A percentile compares a stretch with the other conserved stretches of the same genome.
Evolutionary conservation across 2,888 invertebrate genomes (phyloP).

Genomic region (Abscondita cerata): DNA sequence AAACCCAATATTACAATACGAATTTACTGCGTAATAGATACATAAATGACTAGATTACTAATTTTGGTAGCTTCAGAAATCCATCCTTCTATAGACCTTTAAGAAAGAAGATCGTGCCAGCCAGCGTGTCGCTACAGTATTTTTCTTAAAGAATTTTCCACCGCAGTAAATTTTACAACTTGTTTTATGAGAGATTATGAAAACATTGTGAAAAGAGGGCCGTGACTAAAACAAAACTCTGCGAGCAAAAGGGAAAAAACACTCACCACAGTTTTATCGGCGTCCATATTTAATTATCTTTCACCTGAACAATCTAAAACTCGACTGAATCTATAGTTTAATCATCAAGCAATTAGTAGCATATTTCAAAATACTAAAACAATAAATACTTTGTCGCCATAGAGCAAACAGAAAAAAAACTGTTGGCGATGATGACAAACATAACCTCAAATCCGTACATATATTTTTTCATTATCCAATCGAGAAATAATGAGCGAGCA

Average conservation of each 20-base stretch:
- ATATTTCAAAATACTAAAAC: constrained; percentile 34
- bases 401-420: constrained; percentile 30
- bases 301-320: constrained; percentile 25
- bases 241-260: not conserved
- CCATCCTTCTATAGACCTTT: too few relatives aligned
- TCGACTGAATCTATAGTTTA: constrained; percentile 35
- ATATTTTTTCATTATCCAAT: constrained; percentile 8
- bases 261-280: constrained; percentile 28
- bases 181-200: too few relatives aligned
- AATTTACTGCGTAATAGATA: too few relatives aligned
- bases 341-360: constrained; percentile 35
- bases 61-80: too few relatives aligned
- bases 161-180: too few relatives aligned
- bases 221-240: too few relatives aligned
- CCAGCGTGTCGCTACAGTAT: too few relatives aligned
- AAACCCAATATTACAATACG: too few relatives aligned
- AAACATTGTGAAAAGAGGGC: too few relatives aligned
- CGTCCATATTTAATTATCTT: constrained; percentile 22
- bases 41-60: too few relatives aligned
- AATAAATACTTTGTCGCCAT: constrained; percentile 34
- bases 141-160: too few relatives aligned
- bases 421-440: constrained; percentile 24
- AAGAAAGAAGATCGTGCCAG: too few relatives aligned
- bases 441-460: constrained; percentile 8
- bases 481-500: not conserved